Base-by-base conservation (phyloP, 2,888 invertebrate species). In the Xylocampa areola region DNA sequence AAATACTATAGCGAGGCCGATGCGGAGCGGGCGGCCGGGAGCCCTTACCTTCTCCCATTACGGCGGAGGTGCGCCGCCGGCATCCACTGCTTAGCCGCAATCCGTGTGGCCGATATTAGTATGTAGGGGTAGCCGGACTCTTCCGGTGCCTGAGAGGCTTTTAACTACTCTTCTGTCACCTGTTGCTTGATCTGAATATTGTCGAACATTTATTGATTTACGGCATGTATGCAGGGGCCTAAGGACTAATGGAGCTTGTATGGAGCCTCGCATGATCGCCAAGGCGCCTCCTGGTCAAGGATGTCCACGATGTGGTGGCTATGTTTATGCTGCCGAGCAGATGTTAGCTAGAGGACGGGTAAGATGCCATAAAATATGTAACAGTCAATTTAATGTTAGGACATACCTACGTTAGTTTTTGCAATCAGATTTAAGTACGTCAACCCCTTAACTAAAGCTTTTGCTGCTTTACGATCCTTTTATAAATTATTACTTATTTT, bases 311-410 rank as follows among this genome's bases (percentile, higher is more conserved):
- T 98, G 98, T 87, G 98, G 98, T 68, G 97, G 98, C 68, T 97
- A 92, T 86, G 98, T 98, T 49, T 98, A 98, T 90, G 97, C 97
- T 66, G 98, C 98, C 60, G 98, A 98, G 92, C 97, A 98, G 94
- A 98, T 98, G 97, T 95, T 98, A 82, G 98, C 98, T 74, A 96
- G 97, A 87, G 97, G 97, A 95, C 95, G 96, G 95, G 97, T 98
- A 95, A 96, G 96, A 95, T 61, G 59, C 16, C 35, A 19, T 16
- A 30, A 16, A 41, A 11, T 39, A 37, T 21, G 21, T 21, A 21
- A 7, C 5, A 4, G 8, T 11, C 29, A 5, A 11, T 4, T 2
- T 30, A 32, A 14, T 3, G 7, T 33, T 7, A 16, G 32, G 16
- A 8, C 14, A 33, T 0, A 33, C 4, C 11, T 5, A 30, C 13